A percentile compares a stretch with the other conserved stretches of the same genome.
Evolutionary conservation across 37 sponge, comb jelly and placozoan species (phyloP).

Genomic region (Chondrosia reniformis): DNA sequence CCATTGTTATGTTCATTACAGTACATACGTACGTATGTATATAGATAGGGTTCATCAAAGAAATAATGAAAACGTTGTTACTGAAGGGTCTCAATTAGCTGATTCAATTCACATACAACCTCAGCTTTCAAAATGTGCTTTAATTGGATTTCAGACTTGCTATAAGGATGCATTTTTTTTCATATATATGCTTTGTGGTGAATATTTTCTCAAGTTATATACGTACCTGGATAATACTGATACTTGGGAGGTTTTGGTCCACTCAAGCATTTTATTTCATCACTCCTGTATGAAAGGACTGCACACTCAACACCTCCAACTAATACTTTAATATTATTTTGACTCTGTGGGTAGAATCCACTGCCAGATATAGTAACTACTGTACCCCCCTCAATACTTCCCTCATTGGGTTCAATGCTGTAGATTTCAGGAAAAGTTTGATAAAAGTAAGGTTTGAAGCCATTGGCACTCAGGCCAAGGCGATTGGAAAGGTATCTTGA

Average conservation of each 20-base stretch:
- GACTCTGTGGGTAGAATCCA: slow-evolving; percentile 28
- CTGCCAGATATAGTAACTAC: slow-evolving; percentile 38
- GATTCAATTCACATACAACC: too few species aligned
- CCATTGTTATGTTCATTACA: too few species aligned
- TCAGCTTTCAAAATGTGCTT: too few species aligned
- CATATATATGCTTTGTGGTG: too few species aligned
- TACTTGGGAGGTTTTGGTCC: slow-evolving; percentile 14
- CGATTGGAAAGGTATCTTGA: background rate
- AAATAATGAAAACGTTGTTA: too few species aligned
- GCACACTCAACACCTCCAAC: slow-evolving; percentile 71
- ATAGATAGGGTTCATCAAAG: too few species aligned
- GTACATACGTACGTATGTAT: too few species aligned
- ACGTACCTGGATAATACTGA: slow-evolving; percentile 48
- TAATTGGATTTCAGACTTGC: too few species aligned
- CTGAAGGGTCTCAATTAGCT: too few species aligned
- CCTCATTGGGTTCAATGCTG: slow-evolving; percentile 31
- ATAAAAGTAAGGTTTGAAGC: slow-evolving; percentile 48
- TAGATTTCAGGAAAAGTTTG: slow-evolving; percentile 64
- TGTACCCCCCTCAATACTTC: slow-evolving; percentile 64
- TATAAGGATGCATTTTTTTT: too few species aligned
- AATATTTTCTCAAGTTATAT: too few species aligned
- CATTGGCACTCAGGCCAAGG: slow-evolving; percentile 39
- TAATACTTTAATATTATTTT: slow-evolving; percentile 14
- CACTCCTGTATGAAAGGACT: slow-evolving; percentile 19
- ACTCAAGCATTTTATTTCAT: slow-evolving; percentile 64